Conservation (phyloP, 1,140 invertebrate species). For the Luehdorfia chinensis region DNA sequence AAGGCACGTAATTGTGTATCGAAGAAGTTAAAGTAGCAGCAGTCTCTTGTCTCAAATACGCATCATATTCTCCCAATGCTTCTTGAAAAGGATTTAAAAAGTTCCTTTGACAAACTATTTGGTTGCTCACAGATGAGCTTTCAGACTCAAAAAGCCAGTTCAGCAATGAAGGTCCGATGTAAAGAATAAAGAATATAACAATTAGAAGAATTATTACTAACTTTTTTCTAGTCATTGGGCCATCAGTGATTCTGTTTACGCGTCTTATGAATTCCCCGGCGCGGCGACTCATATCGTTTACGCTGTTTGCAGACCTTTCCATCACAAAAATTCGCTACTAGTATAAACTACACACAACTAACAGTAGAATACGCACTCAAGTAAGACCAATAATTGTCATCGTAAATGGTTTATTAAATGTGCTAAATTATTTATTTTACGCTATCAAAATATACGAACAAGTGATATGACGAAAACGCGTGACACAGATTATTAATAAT, state of each 20-base stretch:
- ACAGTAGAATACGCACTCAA: constrained; percentile 18
- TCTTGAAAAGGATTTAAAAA: constrained; percentile 79
- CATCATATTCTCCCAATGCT: constrained; percentile 81
- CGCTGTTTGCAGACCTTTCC: constrained; percentile 48
- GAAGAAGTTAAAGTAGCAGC: constrained; percentile 62
- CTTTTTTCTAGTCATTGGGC: constrained; percentile 82
- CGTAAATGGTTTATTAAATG: constrained; percentile 23
- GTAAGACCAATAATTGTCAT: constrained; percentile 35
- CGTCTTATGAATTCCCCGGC: constrained; percentile 71
- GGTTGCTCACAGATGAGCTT: constrained; percentile 68
- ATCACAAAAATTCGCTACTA: constrained; percentile 35
- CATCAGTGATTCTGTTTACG: constrained; percentile 79
- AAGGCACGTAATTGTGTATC: constrained; percentile 83
- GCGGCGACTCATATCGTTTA: constrained; percentile 57
- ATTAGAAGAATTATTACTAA: constrained; percentile 80
- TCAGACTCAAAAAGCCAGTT: constrained; percentile 78
- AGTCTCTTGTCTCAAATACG: constrained; percentile 81
- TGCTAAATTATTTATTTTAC: constrained; percentile 15
- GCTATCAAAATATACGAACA: constrained; percentile 15
- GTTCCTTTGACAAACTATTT: constrained; percentile 81
- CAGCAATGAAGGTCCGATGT: constrained; percentile 81
- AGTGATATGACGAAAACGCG: constrained; percentile 12
- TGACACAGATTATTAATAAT: constrained; percentile 7
- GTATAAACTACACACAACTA: constrained; percentile 6
- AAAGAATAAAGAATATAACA: constrained; percentile 80